A percentile compares a stretch with the other conserved stretches of the same genome.
Conservation (phyloP, 2,797 vertebrate genomes). For the Hipposideros larvatus region DNA sequence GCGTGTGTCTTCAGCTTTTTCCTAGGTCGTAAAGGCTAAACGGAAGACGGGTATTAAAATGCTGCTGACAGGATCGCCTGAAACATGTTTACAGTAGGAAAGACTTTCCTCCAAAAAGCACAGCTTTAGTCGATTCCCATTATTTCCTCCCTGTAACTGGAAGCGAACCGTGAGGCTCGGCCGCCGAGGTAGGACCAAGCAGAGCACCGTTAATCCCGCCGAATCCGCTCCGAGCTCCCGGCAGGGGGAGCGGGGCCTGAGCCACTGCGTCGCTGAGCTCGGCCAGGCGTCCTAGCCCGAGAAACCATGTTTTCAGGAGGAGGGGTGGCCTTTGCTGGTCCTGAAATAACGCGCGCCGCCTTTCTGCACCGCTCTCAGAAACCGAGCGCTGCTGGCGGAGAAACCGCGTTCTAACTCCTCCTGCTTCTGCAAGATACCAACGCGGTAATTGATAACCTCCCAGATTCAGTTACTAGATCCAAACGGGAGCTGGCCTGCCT, state of each 20-base stretch:
- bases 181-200: neutral
- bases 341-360: neutral
- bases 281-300: neutral
- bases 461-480: neutral
- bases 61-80: conserved; percentile 38
- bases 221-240: neutral
- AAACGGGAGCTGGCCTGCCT: neutral
- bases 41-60: conserved; percentile 48
- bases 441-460: neutral
- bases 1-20: neutral
- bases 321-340: neutral
- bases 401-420: neutral
- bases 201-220: neutral
- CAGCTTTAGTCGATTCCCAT: neutral
- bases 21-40: neutral
- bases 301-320: neutral
- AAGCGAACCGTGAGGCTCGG: conserved; percentile 8
- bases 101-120: conserved; percentile 29
- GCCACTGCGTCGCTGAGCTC: neutral
- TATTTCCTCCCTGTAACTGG: conserved; percentile 2
- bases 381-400: neutral
- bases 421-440: rapidly evolving
- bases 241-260: rapidly evolving
- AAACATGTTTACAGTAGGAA: conserved; percentile 57
- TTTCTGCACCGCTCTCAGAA: neutral